A percentile compares a stretch with the other conserved stretches of the same genome.
Conservation (phyloP, 2,888 invertebrate species). For the Epistrophe eligans region DNA sequence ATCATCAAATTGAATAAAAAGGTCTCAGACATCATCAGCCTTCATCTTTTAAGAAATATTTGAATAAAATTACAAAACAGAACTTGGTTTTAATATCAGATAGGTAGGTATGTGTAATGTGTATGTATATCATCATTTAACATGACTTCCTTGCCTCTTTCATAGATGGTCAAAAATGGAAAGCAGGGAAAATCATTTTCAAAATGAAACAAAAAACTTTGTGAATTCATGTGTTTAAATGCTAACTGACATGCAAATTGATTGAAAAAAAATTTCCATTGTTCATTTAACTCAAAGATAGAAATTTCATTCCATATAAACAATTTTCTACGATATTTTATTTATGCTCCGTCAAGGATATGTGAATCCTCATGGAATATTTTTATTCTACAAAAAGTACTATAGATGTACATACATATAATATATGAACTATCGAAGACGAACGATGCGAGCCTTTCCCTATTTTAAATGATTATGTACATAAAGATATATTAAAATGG, state of each 20-base stretch:
- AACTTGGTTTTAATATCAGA: neutral
- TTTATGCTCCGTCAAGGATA: constrained; percentile 33
- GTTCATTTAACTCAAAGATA: constrained; percentile 14
- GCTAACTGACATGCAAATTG: constrained; percentile 47
- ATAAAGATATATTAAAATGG: constrained; percentile 21
- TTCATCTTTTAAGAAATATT: neutral
- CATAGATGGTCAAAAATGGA: neutral
- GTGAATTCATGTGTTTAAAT: constrained; percentile 5
- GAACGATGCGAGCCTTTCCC: neutral
- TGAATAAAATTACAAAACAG: neutral
- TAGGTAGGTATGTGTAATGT: neutral
- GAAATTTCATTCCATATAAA: constrained; percentile 8
- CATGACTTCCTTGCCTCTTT: neutral
- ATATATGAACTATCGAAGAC: too few relatives aligned
- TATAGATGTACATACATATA: too few relatives aligned
- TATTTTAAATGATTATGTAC: constrained; percentile 19
- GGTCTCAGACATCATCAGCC: neutral
- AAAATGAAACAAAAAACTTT: neutral
- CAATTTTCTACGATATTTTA: constrained; percentile 33
- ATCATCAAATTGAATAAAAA: neutral
- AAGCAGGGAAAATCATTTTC: constrained; percentile 1
- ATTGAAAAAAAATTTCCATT: constrained; percentile 52
- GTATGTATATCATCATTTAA: neutral
- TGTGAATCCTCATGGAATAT: neutral
- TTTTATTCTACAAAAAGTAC: neutral